phyloP scores from a whole-genome alignment of 2,113 vertebrate genomes.

The Muntiacus muntjak region DNA sequence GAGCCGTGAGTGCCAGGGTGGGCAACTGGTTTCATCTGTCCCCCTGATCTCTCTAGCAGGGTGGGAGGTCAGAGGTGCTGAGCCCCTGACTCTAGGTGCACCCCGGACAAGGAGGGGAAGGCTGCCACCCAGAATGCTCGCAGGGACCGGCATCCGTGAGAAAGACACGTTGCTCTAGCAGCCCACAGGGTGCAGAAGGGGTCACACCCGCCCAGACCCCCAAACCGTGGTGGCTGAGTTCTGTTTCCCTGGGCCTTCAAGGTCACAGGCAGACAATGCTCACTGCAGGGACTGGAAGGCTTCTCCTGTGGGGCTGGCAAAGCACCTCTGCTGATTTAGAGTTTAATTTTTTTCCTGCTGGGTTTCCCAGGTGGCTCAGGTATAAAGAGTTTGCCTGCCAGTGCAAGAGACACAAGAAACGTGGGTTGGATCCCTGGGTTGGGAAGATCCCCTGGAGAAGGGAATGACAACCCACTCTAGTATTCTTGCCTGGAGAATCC shows the following conservation, averaged over 20 bases:
- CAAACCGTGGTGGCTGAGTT: accelerated
- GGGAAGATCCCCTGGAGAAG: background rate
- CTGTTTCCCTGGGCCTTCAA: background rate
- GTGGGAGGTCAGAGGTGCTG: background rate
- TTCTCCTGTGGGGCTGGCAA: too few relatives aligned
- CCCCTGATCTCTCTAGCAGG: background rate
- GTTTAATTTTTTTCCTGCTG: background rate
- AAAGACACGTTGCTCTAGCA: background rate
- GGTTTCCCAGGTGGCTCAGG: background rate
- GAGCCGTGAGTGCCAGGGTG: background rate
- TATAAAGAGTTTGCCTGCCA: background rate
- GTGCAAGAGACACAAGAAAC: background rate
- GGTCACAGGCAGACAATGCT: accelerated
- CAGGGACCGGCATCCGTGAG: background rate
- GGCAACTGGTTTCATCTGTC: background rate
- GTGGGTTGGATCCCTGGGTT: background rate
- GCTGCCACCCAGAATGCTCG: background rate
- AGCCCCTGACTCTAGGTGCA: background rate
- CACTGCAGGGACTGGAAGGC: accelerated
- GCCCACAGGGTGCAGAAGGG: accelerated
- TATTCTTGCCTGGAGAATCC: background rate
- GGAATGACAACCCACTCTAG: background rate
- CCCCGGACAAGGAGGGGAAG: background rate
- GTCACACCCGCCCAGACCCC: background rate
- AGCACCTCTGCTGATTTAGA: background rate